phyloP scores from a whole-genome alignment of 2,113 vertebrate genomes.

The Channa argus region DNA sequence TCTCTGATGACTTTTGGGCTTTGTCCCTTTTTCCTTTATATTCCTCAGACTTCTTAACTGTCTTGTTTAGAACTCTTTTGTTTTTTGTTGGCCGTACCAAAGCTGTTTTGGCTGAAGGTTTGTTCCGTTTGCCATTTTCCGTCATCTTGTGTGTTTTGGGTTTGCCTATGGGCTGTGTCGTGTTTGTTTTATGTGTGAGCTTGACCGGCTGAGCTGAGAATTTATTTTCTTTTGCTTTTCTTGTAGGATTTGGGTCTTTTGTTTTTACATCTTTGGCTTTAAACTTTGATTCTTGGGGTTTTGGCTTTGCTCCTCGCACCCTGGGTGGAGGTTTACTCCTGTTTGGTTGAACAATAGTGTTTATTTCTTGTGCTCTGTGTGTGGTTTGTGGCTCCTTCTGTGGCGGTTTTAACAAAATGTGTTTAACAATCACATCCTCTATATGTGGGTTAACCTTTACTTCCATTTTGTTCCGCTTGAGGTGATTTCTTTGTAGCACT shows the following conservation, averaged over 20 bases:
- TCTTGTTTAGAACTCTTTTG: constrained; percentile 34
- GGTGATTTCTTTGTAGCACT: background rate
- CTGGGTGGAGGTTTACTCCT: constrained; percentile 2
- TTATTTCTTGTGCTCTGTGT: constrained; percentile 23
- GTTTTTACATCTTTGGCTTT: constrained; percentile 3
- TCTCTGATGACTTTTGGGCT: constrained; percentile 19
- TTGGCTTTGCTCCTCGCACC: constrained; percentile 11
- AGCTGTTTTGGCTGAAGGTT: constrained; percentile 35
- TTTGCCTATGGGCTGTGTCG: background rate
- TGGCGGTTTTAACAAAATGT: constrained; percentile 7
- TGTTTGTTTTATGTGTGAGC: constrained; percentile 15
- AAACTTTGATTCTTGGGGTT: constrained; percentile 18
- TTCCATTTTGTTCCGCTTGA: constrained; percentile 25
- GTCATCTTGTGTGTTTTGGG: background rate
- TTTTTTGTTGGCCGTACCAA: constrained; percentile 25
- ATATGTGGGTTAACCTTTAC: constrained; percentile 9
- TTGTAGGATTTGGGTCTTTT: background rate
- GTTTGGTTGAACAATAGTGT: background rate
- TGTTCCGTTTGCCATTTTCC: constrained; percentile 31
- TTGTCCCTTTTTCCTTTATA: constrained; percentile 50
- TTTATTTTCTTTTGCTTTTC: constrained; percentile 20
- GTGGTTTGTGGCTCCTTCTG: constrained; percentile 19
- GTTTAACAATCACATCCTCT: constrained; percentile 14
- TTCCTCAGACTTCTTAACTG: constrained; percentile 25
- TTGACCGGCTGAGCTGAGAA: background rate